Conservation (phyloP, 2,113 vertebrate genomes). For the Triplophysa dalaica region DNA sequence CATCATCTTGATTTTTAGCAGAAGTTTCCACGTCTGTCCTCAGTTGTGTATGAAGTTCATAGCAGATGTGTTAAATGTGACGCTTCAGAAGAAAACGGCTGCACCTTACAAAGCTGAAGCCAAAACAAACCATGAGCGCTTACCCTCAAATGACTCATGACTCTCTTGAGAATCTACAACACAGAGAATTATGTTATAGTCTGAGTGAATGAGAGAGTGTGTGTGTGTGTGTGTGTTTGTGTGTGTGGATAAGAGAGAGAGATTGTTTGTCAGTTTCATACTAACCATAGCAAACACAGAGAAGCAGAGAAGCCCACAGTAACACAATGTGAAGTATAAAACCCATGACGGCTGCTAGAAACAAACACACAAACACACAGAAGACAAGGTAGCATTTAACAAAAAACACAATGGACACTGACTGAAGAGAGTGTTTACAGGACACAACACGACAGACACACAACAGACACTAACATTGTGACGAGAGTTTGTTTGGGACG, state of each 20-base stretch:
- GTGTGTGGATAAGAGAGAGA: too few species aligned
- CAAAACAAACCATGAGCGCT: background rate
- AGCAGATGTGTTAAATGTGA: background rate
- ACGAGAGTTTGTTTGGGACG: background rate
- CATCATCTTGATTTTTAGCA: background rate
- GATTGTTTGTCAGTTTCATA: background rate
- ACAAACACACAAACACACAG: background rate
- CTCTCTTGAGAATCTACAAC: conserved; percentile 75
- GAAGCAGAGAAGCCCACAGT: conserved; percentile 59
- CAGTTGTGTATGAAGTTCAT: background rate
- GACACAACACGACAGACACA: background rate
- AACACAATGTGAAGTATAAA: conserved; percentile 63
- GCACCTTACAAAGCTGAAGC: background rate
- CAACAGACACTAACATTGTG: background rate
- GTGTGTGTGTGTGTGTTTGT: too few species aligned
- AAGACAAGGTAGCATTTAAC: conserved; percentile 17
- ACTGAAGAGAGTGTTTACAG: too few species aligned
- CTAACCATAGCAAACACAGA: conserved; percentile 67
- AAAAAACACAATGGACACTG: too few species aligned
- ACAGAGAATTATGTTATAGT: conserved; percentile 18
- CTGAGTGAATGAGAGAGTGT: background rate
- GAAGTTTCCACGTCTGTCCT: background rate
- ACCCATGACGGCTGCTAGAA: conserved; percentile 55
- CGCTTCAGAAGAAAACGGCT: background rate
- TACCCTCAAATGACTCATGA: conserved; percentile 75